These are phyloP conservation scores for Caenorhabditis virilis DNA, from an alignment of 2,888 invertebrate genomes.

Conservation along the genomic window DNA sequence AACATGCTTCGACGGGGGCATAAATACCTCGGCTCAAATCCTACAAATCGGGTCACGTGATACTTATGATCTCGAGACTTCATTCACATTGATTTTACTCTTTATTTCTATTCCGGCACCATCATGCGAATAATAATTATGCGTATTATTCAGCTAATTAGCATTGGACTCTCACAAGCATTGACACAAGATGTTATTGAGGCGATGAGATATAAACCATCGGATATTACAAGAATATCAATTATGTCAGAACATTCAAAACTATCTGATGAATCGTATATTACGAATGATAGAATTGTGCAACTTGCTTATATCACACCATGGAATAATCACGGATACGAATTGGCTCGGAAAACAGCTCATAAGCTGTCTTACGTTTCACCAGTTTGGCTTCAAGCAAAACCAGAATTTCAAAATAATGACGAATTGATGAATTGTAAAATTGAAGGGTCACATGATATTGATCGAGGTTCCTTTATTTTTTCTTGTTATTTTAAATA, in stretches of 20 bases:
- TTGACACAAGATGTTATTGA: constrained; percentile 21
- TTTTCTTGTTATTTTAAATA: no score
- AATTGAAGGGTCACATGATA: constrained; percentile 72
- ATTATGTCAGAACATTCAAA: constrained; percentile 32
- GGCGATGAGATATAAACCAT: constrained; percentile 19
- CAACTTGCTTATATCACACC: constrained; percentile 87
- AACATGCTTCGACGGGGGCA: no score
- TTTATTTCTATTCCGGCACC: no score
- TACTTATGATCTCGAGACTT: no score
- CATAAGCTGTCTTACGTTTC: constrained; percentile 86
- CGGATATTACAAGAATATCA: constrained; percentile 22
- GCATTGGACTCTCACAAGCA: no score
- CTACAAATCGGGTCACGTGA: no score
- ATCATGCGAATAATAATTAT: no score
- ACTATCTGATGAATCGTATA: constrained; percentile 20
- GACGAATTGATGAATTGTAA: constrained; percentile 65
- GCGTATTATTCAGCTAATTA: no score
- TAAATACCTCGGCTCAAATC: no score
- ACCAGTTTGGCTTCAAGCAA: constrained; percentile 88
- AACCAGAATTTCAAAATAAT: constrained; percentile 58
- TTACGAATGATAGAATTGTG: constrained; percentile 11
- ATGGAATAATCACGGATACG: constrained; percentile 95
- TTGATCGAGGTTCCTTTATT: constrained; percentile 71
- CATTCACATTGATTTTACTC: no score
- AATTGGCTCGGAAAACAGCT: constrained; percentile 86